Conservation (phyloP, 2,113 vertebrate genomes). For the Macheiramphus alcinus region DNA sequence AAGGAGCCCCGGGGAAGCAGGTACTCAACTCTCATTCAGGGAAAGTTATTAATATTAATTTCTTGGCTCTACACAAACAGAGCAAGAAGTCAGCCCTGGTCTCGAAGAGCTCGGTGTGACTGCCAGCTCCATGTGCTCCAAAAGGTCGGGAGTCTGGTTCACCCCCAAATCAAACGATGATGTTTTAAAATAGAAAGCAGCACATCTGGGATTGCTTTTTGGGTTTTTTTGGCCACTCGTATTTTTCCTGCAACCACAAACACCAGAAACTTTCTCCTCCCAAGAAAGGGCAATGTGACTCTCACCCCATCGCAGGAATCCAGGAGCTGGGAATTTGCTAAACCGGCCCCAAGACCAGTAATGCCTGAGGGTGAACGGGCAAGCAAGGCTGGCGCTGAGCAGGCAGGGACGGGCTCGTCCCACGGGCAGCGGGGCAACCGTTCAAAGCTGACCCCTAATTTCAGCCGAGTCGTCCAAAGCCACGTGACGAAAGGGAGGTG, state of each 20-base stretch:
- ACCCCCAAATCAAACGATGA: background rate
- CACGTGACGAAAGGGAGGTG: background rate
- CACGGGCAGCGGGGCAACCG: rapidly evolving
- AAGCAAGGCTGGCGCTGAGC: background rate
- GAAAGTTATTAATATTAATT: conserved; percentile 10
- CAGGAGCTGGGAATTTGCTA: background rate
- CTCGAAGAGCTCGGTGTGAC: background rate
- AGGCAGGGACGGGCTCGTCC: rapidly evolving
- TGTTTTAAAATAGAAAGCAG: background rate
- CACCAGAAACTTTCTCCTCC: background rate
- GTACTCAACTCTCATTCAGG: background rate
- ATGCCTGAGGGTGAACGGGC: rapidly evolving
- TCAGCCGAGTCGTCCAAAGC: background rate
- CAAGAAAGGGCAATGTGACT: background rate
- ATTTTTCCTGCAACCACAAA: background rate
- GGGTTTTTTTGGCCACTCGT: background rate
- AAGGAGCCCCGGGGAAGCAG: conserved; percentile 30
- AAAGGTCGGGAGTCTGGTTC: conserved; percentile 7
- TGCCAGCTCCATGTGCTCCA: background rate
- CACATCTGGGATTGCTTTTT: background rate
- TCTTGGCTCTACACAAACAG: background rate
- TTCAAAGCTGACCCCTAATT: background rate
- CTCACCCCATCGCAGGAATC: background rate
- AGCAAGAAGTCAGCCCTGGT: background rate
- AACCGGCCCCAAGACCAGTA: background rate